Percentiles rank a stretch among this genome's conserved stretches.
Evolutionary conservation across 1,140 invertebrate species (phyloP).

Genomic region (Pygmarrhopalites habei): DNA sequence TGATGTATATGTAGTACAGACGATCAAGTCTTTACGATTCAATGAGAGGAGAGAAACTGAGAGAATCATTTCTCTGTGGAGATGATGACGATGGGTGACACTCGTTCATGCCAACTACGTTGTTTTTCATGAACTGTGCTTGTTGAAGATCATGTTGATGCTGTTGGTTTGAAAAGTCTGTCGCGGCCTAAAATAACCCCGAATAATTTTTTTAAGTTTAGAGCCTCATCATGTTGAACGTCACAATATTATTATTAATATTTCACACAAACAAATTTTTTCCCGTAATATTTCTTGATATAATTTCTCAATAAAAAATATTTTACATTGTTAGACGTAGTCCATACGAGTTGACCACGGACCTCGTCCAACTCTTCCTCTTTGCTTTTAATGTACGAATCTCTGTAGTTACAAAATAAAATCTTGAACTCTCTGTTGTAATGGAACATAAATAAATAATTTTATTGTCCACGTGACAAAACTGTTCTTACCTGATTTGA

Average conservation of each 20-base stretch:
- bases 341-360: constrained; percentile 28
- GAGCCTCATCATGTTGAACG: no score
- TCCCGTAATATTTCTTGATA: no score
- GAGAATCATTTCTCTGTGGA: constrained; percentile 22
- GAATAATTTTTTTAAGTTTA: no score
- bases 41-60: constrained; percentile 34
- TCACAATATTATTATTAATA: no score
- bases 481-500: constrained; percentile 68
- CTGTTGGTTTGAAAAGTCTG: constrained; percentile 31
- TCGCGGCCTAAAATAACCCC: constrained; percentile 28
- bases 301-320: no score
- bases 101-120: constrained; percentile 13
- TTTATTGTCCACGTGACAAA: constrained; percentile 43
- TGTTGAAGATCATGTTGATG: constrained; percentile 15
- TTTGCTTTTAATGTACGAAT: constrained; percentile 33
- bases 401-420: constrained; percentile 18
- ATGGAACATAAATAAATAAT: not conserved
- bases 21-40: constrained; percentile 30
- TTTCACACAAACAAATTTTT: no score
- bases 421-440: not conserved
- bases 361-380: constrained; percentile 37
- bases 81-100: constrained; percentile 18
- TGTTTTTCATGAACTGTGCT: constrained; percentile 18
- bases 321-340: no score
- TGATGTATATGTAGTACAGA: no score